Conservation (phyloP, 2,888 invertebrate genomes). For the Chymomyza fuscimana region DNA sequence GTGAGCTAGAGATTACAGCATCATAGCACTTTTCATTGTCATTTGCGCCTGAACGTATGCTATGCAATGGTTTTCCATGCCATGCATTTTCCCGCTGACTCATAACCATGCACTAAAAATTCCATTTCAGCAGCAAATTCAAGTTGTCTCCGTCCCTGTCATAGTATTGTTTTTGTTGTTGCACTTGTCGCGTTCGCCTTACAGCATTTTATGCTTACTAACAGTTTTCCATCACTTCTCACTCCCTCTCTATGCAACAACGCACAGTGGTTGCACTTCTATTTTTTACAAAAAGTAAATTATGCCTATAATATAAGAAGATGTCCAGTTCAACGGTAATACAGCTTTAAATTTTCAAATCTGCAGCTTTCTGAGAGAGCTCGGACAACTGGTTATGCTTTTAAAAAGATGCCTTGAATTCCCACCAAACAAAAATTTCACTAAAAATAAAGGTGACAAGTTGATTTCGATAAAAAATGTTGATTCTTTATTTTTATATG, state of each 20-base stretch:
- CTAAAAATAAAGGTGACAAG: too few relatives aligned
- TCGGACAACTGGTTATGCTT: too few relatives aligned
- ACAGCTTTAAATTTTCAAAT: too few relatives aligned
- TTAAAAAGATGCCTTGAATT: too few relatives aligned
- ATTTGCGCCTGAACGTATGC: conserved; percentile 55
- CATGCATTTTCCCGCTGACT: conserved; percentile 51
- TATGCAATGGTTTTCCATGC: conserved; percentile 25
- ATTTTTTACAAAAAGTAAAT: too few relatives aligned
- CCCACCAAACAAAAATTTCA: too few relatives aligned
- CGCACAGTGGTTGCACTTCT: background rate
- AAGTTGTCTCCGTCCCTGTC: conserved; percentile 46
- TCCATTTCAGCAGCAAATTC: conserved; percentile 65
- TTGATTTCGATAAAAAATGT: too few relatives aligned
- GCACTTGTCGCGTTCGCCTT: conserved; percentile 19
- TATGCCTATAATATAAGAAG: too few relatives aligned
- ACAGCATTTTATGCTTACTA: conserved; percentile 47
- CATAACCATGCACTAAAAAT: conserved; percentile 69
- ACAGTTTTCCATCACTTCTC: conserved; percentile 28
- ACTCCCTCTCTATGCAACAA: background rate
- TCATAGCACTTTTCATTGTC: conserved; percentile 55
- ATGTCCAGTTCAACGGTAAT: too few relatives aligned
- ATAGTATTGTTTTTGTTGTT: conserved; percentile 30
- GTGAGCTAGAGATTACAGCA: background rate
- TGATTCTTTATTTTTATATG: too few relatives aligned
- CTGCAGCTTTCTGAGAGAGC: too few relatives aligned